Percentiles rank a stretch among this genome's conserved stretches.
Conservation (phyloP, 2,797 vertebrate genomes). For the Microtus obscurus region DNA sequence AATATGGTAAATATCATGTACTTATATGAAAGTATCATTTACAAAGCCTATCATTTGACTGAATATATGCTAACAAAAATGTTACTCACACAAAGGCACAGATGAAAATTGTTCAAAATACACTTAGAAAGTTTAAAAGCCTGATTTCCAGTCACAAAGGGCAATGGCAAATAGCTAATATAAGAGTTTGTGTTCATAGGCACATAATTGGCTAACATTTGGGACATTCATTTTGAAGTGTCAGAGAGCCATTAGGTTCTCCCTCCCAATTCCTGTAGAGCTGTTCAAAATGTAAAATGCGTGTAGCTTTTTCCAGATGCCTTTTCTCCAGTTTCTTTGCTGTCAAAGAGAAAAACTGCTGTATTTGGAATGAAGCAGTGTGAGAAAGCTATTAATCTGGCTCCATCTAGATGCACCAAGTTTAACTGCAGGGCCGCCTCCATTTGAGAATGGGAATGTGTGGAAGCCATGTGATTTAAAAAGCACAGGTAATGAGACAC, state of each 20-base stretch:
- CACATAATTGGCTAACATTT: conserved; percentile 28
- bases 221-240: conserved; percentile 52
- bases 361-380: conserved; percentile 55
- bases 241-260: conserved; percentile 40
- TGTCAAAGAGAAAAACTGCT: conserved; percentile 2
- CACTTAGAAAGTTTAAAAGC: conserved; percentile 40
- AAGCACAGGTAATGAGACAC: conserved; percentile 23
- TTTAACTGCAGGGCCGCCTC: conserved; percentile 73
- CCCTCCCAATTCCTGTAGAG: conserved; percentile 11
- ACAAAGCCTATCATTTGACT: neutral
- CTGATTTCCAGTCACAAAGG: conserved; percentile 35
- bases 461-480: conserved; percentile 29
- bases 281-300: conserved; percentile 61
- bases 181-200: conserved; percentile 62
- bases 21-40: neutral
- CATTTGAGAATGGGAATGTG: conserved; percentile 18
- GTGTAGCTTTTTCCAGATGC: neutral
- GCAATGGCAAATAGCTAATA: conserved; percentile 13
- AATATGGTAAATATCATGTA: neutral
- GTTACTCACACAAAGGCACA: conserved; percentile 1
- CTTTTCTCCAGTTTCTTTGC: conserved; percentile 33
- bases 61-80: conserved; percentile 52
- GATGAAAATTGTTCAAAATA: conserved; percentile 55
- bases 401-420: conserved; percentile 78
- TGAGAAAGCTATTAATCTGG: conserved; percentile 79